phyloP scores from a whole-genome alignment of 1,140 invertebrate species.

The Drosophila pallidifrons region DNA sequence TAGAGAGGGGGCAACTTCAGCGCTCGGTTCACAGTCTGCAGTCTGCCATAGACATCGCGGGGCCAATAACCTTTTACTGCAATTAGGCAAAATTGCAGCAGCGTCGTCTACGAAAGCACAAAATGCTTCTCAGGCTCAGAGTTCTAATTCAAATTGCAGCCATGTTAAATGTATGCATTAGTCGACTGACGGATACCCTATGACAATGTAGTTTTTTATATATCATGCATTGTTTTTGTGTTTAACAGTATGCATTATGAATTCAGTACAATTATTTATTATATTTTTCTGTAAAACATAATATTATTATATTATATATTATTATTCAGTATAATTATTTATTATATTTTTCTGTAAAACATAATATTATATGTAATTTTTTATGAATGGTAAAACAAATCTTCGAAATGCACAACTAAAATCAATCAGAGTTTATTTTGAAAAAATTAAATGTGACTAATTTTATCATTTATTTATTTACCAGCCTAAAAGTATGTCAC shows the following conservation, averaged over 20 bases:
- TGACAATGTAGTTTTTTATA: neutral
- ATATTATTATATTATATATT: too few species aligned
- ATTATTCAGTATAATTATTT: too few species aligned
- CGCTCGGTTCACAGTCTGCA: neutral
- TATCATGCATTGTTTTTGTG: too few species aligned
- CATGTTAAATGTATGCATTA: too few species aligned
- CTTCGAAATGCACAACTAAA: too few species aligned
- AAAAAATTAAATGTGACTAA: neutral
- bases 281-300: too few species aligned
- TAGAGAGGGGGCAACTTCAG: too few species aligned
- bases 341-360: too few species aligned
- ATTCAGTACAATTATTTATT: too few species aligned
- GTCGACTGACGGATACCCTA: conserved; percentile 16
- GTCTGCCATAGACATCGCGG: neutral
- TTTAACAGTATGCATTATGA: too few species aligned
- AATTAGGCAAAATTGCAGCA: conserved; percentile 57
- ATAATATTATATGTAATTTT: too few species aligned
- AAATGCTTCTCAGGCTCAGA: conserved; percentile 12
- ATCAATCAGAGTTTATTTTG: neutral
- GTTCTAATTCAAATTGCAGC: conserved; percentile 15
- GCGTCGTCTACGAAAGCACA: conserved; percentile 26
- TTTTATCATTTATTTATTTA: neutral
- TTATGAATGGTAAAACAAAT: too few species aligned
- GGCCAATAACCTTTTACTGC: conserved; percentile 37
- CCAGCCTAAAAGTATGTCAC: conserved; percentile 28